phyloP scores from a whole-genome alignment of 2,797 vertebrate species.

The Tapirus indicus region DNA sequence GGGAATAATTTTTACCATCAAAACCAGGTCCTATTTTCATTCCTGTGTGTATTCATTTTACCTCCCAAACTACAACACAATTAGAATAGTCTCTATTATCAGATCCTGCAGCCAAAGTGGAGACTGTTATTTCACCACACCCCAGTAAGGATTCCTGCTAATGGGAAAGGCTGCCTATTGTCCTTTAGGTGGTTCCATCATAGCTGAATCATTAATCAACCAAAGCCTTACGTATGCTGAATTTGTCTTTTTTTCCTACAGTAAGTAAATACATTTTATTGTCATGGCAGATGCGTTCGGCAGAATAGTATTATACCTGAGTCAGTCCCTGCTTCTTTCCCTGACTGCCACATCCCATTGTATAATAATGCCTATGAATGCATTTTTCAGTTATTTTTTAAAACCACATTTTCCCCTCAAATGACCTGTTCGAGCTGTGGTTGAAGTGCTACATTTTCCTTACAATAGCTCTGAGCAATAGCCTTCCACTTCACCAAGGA shows the following conservation, averaged over 20 bases:
- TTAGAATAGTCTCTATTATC: slow-evolving; percentile 60
- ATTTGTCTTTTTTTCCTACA: slow-evolving; percentile 69
- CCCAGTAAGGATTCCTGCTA: slow-evolving; percentile 58
- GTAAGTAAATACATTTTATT: slow-evolving; percentile 67
- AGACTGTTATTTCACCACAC: slow-evolving; percentile 74
- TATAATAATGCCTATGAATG: slow-evolving; percentile 48
- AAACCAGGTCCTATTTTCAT: slow-evolving; percentile 69
- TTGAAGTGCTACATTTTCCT: slow-evolving; percentile 58
- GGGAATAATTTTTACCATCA: slow-evolving; percentile 25
- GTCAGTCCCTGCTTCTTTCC: slow-evolving; percentile 49
- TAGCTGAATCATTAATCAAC: slow-evolving; percentile 80
- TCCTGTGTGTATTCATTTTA: slow-evolving; percentile 57
- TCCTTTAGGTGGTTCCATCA: slow-evolving; percentile 76
- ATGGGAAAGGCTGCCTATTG: slow-evolving; percentile 65
- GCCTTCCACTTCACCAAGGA: neutral
- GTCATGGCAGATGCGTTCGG: slow-evolving; percentile 25
- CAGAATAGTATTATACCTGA: slow-evolving; percentile 75
- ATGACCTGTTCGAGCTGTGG: slow-evolving; percentile 55
- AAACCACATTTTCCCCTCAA: slow-evolving; percentile 66
- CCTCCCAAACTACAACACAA: slow-evolving; percentile 34
- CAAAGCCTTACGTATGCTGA: slow-evolving; percentile 56
- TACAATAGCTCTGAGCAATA: slow-evolving; percentile 29
- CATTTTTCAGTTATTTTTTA: slow-evolving; percentile 56
- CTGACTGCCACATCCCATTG: neutral
- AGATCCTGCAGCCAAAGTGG: slow-evolving; percentile 54